Conservation (phyloP, 64 coral and sea anemone genomes). For the Dendrophyllia cribrosa region DNA sequence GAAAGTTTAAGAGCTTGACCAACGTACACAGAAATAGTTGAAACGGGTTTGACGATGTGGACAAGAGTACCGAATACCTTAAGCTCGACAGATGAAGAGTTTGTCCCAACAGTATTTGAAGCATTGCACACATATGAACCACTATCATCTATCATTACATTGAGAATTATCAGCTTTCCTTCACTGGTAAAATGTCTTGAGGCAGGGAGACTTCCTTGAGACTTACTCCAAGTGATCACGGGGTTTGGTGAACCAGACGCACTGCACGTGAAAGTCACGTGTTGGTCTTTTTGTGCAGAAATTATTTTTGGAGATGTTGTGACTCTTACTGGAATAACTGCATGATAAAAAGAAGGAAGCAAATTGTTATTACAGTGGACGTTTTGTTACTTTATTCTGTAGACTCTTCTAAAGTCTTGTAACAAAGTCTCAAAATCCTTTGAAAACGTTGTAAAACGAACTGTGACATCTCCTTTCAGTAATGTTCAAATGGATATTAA, state of each 20-base stretch:
- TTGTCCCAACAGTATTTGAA: neutral
- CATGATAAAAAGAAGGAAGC: neutral
- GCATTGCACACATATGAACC: neutral
- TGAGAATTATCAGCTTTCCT: neutral
- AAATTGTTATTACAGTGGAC: neutral
- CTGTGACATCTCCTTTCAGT: too few species aligned
- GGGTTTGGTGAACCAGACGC: neutral
- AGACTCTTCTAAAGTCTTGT: too few species aligned
- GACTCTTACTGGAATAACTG: neutral
- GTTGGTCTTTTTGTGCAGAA: neutral
- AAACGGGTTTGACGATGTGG: neutral
- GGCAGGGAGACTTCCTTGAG: neutral
- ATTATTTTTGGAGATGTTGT: neutral
- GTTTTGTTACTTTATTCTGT: too few species aligned
- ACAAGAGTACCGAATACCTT: neutral
- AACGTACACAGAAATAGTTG: neutral
- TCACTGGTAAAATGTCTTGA: neutral
- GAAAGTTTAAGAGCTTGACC: neutral
- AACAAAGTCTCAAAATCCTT: too few species aligned
- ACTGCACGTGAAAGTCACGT: constrained; percentile 7
- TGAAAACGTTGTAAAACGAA: too few species aligned
- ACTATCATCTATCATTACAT: neutral
- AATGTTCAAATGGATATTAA: too few species aligned
- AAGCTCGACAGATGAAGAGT: neutral
- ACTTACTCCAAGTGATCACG: neutral